Evolutionary conservation across 2,797 vertebrate species (phyloP).

Genomic region (Poeciliopsis infans): DNA sequence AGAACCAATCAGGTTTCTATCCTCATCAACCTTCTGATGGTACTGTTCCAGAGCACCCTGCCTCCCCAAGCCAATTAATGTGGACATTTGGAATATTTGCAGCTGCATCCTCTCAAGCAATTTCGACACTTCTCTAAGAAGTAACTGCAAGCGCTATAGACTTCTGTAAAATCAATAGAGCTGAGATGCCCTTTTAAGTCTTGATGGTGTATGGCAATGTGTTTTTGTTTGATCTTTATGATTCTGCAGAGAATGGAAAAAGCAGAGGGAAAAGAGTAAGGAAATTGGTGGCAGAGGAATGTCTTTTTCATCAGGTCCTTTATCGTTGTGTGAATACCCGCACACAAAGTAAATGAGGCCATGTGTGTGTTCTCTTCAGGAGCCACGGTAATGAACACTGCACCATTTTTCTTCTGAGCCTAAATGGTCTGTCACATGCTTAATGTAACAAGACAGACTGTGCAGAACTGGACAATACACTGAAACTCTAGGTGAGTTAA

Average conservation of each 20-base stretch:
- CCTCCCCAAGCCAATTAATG: slow-evolving; percentile 82
- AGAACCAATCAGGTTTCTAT: slow-evolving; percentile 77
- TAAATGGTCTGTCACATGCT: slow-evolving; percentile 60
- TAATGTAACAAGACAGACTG: slow-evolving; percentile 59
- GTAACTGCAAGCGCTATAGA: slow-evolving; percentile 72
- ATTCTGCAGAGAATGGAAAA: slow-evolving; percentile 54
- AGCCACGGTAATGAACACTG: slow-evolving; percentile 68
- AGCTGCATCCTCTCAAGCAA: slow-evolving; percentile 66
- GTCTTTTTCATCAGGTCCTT: slow-evolving; percentile 50
- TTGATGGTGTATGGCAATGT: slow-evolving; percentile 57
- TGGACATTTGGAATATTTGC: slow-evolving; percentile 74
- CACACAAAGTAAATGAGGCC: slow-evolving; percentile 64
- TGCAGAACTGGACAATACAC: slow-evolving; percentile 28
- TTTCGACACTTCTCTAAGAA: slow-evolving; percentile 71
- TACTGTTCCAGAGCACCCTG: slow-evolving; percentile 67
- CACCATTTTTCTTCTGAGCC: slow-evolving; percentile 59
- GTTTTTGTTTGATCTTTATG: slow-evolving; percentile 74
- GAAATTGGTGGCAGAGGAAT: slow-evolving; percentile 53
- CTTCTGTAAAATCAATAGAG: slow-evolving; percentile 79
- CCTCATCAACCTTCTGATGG: slow-evolving; percentile 80
- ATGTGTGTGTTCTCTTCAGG: slow-evolving; percentile 56
- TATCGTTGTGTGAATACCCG: slow-evolving; percentile 42
- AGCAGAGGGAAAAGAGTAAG: slow-evolving; percentile 22
- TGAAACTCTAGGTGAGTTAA: slow-evolving; percentile 35
- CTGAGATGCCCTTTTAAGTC: slow-evolving; percentile 80